Base-by-base conservation (phyloP, 2,113 vertebrate species). In the Motacilla alba region DNA sequence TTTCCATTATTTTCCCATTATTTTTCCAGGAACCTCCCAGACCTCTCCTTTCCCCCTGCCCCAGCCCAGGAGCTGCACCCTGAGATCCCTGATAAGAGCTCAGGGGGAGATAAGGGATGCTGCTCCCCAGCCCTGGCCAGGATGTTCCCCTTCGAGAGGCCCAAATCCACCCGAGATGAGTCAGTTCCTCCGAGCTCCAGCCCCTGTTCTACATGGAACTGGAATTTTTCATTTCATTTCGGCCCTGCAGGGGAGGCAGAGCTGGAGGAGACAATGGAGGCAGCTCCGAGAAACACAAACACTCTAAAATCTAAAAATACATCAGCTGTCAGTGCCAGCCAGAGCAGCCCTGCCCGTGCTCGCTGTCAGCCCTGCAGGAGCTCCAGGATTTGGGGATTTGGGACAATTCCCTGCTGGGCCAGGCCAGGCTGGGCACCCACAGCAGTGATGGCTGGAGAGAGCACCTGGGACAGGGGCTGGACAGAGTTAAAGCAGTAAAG, bases 191-290 rank as follows among this genome's bases (percentile, higher is more conserved):
- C 93, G 0, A 91, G 87, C 93, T 74, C 50, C 83, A 46, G 43
- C 91, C 89, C 91, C 83, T 47, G 87, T 50, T 46, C 80, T 58
- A 70, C 47, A n/a, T 89, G 91, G 72, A 92, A 67, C 89, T 91
- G 93, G 93, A 94, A 95, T 89, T 77, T 22, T 5, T 69, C n/a
- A 28, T 60, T n/a, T 94, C 80, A 46, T 85, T 59, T 73, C 10
- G 2, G 93, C 94, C 86, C 96, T 53, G 83, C 95, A 89, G 96
- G 96, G 94, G 95, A 94, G 89, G 83, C 93, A 74, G 16, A 56
- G 75, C 93, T 69, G 89, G 58, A 67, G 91, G 76, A 96, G 91
- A 96, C 95, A 96, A 96, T 94, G 91, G 93, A 96, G 88, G 56
- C 94, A 87, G 90, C 94, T 44, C 44, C 18, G 8, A 80, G 37